Evolutionary conservation across 2,113 vertebrate genomes (phyloP).

Genomic region (Eolophus roseicapilla): DNA sequence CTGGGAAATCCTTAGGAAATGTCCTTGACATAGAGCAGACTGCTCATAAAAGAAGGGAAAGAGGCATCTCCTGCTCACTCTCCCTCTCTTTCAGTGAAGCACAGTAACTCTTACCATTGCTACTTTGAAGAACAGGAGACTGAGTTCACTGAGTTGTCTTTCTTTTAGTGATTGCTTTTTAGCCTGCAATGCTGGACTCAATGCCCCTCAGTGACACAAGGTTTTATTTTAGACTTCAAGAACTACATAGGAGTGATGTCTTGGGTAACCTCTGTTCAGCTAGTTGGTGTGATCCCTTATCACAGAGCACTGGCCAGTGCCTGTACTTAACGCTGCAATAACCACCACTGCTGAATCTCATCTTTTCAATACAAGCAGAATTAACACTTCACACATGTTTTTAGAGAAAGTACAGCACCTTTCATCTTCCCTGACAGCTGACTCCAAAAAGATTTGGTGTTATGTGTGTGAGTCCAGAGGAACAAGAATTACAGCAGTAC

Average conservation of each 20-base stretch:
- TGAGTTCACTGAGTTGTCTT: neutral
- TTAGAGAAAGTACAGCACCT: neutral
- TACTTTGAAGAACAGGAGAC: neutral
- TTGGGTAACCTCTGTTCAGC: neutral
- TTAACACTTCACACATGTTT: neutral
- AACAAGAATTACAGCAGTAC: neutral
- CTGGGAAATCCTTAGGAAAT: neutral
- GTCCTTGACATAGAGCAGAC: neutral
- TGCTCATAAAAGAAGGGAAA: neutral
- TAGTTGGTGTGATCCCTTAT: neutral
- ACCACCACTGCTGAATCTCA: neutral
- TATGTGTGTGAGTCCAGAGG: neutral
- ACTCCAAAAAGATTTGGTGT: neutral
- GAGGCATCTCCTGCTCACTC: neutral
- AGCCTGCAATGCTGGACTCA: neutral
- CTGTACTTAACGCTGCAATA: neutral
- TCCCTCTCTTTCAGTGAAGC: neutral
- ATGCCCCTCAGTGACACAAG: neutral
- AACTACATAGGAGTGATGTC: neutral
- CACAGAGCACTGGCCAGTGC: neutral
- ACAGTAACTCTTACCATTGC: neutral
- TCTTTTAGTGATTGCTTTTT: neutral
- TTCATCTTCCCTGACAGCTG: neutral
- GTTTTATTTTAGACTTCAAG: neutral
- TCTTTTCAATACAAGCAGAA: neutral